These are phyloP conservation scores for Orchesellides sinensis DNA, from an alignment of 2,888 invertebrate species.

Conservation along the genomic window DNA sequence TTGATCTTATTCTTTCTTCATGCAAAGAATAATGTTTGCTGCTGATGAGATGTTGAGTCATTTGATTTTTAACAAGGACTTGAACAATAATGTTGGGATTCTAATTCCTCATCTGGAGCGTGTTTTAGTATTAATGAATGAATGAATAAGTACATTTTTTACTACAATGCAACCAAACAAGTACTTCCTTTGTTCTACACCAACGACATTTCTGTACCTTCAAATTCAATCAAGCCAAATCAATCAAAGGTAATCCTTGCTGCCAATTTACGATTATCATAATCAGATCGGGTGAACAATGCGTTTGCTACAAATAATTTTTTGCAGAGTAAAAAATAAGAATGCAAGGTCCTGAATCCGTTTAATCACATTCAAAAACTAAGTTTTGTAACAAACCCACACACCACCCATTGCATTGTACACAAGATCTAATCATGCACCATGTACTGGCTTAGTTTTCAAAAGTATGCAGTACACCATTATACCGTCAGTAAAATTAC, in stretches of 20 bases:
- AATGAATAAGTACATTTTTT: not conserved
- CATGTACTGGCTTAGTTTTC: too few species aligned
- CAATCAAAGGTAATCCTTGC: slow-evolving; percentile 34
- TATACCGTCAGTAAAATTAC: too few species aligned
- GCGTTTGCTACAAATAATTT: not conserved
- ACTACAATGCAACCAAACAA: not conserved
- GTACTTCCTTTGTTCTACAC: not conserved
- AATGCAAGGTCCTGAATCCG: slow-evolving; percentile 31
- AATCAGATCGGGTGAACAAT: slow-evolving; percentile 17
- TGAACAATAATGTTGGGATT: not conserved
- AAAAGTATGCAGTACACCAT: too few species aligned
- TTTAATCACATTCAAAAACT: slow-evolving; percentile 34
- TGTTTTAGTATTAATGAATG: not conserved
- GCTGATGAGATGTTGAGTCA: too few species aligned
- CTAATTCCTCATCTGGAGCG: not conserved
- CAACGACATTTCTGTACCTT: not conserved
- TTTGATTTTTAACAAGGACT: not conserved
- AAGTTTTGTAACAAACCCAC: slow-evolving; percentile 16
- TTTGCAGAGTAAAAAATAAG: not conserved
- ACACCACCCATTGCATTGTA: slow-evolving; percentile 2
- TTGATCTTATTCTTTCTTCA: slow-evolving; percentile 15
- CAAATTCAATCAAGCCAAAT: slow-evolving; percentile 14
- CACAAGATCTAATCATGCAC: too few species aligned
- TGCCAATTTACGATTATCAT: slow-evolving; percentile 37
- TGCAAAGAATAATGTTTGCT: not conserved